Evolutionary conservation across 2,797 vertebrate species (phyloP), one percentile per base, ranked within the genome.

Genomic region (Pipistrellus kuhlii): DNA sequence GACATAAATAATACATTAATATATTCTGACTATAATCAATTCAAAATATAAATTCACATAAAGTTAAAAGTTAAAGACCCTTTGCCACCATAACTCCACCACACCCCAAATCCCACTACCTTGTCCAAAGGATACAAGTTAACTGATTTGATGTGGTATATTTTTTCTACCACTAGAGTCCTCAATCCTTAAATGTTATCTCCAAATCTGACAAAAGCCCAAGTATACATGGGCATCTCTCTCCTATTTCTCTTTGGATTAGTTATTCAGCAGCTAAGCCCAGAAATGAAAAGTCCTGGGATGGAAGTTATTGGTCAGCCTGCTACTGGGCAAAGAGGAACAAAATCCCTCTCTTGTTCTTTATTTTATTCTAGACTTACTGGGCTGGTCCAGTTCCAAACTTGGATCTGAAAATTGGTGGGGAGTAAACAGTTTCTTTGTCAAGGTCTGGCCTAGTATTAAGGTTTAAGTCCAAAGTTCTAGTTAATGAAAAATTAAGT

Each of bases 401-500:
- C 35, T 12, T 69, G 59, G 32, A 14, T 35, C 57, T 90, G 51
- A 95, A 38, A 21, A 62, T 0, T 85, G 57, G 25, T 83, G 18
- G 11, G 11, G 38, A 59, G 80, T 78, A 77, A 44, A 90, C 10
- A 78, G 30, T 57, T 80, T 78, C 76, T 86, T 55, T 48, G 13
- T 81, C 32, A 91, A 86, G 27, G 71, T 71, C 75, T 64, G 17
- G 30, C 32, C 68, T 86, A n/a, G 77, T 84, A 75, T 21, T 77
- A 44, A 3, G 41, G 11, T 73, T 64, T 90, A 76, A 38, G 27
- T 32, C 20, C 73, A 77, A 66, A 91, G 41, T 27, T 59, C 53
- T n/a, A 88, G 64, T 46, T 68, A 35, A 75, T 75, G 80, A 62
- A 53, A 83, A 91, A 71, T 86, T 66, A 53, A 41, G 89, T 89